These are phyloP conservation scores for Manis crassicaudata DNA, from an alignment of 2,797 vertebrate species.

Conservation along the genomic window DNA sequence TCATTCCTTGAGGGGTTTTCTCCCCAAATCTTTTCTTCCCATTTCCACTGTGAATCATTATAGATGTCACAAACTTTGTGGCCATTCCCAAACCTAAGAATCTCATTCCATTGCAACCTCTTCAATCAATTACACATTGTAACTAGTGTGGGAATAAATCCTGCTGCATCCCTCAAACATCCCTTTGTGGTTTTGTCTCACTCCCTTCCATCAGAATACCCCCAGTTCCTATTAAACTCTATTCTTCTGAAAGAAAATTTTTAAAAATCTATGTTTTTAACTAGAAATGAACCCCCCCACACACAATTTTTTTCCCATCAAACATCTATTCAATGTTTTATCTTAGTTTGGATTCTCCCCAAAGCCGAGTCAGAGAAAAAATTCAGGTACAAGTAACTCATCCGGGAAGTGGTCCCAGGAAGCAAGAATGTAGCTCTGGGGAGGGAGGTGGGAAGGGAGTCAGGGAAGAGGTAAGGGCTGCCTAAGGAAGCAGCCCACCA, in stretches of 20 bases:
- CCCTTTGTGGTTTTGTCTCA: neutral
- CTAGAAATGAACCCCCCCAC: neutral
- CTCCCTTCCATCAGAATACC: neutral
- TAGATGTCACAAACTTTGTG: neutral
- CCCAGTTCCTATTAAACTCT: neutral
- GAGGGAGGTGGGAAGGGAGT: neutral
- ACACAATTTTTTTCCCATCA: neutral
- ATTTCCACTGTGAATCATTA: neutral
- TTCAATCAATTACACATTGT: neutral
- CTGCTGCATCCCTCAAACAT: neutral
- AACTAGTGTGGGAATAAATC: neutral
- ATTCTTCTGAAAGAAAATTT: neutral
- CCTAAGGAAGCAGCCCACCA: neutral
- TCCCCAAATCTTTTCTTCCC: neutral
- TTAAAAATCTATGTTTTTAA: neutral
- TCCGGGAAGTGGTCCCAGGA: neutral
- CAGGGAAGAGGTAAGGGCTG: neutral
- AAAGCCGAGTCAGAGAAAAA: neutral
- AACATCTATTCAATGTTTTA: neutral
- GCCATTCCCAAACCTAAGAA: neutral
- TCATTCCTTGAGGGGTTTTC: neutral
- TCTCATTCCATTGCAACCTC: neutral
- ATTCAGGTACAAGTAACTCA: neutral
- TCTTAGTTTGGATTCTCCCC: neutral
- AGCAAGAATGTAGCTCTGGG: neutral